phyloP scores from a whole-genome alignment of 2,113 vertebrate species.

The Drymodes brunneopygia region DNA sequence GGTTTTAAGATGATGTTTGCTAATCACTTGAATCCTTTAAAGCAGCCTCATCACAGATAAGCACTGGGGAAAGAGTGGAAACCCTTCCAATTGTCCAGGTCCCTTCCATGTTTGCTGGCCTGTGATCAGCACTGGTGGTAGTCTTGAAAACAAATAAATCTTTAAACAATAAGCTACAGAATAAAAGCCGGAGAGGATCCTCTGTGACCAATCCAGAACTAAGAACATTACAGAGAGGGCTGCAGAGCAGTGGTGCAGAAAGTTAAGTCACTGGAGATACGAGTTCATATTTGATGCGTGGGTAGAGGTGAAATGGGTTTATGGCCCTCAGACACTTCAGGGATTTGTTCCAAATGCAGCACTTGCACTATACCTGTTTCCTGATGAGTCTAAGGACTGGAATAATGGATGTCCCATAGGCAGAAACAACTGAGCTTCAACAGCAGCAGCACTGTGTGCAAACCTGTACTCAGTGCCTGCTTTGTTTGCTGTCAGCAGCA shows the following conservation, averaged over 20 bases:
- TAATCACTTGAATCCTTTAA: background rate
- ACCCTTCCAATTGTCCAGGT: background rate
- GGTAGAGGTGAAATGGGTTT: slow-evolving; percentile 19
- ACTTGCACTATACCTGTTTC: fast-evolving
- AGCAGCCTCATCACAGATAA: background rate
- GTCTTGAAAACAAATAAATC: slow-evolving; percentile 34
- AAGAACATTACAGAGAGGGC: slow-evolving; percentile 13
- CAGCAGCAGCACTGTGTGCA: background rate
- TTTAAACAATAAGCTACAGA: slow-evolving; percentile 39
- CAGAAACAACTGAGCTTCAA: background rate
- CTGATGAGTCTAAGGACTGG: background rate
- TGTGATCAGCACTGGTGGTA: background rate
- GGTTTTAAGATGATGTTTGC: background rate
- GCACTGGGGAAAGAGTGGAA: background rate
- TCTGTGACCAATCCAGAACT: background rate
- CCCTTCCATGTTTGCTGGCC: background rate
- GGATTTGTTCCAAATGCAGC: background rate
- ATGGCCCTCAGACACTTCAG: background rate
- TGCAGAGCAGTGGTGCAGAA: background rate
- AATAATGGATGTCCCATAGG: background rate
- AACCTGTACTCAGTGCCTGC: background rate
- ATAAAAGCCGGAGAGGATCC: slow-evolving; percentile 49
- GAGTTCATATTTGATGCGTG: slow-evolving; percentile 57
- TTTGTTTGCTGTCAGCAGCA: background rate
- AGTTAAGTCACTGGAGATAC: background rate